Conservation (phyloP, 2,113 vertebrate genomes). For the Megaptera novaeangliae region DNA sequence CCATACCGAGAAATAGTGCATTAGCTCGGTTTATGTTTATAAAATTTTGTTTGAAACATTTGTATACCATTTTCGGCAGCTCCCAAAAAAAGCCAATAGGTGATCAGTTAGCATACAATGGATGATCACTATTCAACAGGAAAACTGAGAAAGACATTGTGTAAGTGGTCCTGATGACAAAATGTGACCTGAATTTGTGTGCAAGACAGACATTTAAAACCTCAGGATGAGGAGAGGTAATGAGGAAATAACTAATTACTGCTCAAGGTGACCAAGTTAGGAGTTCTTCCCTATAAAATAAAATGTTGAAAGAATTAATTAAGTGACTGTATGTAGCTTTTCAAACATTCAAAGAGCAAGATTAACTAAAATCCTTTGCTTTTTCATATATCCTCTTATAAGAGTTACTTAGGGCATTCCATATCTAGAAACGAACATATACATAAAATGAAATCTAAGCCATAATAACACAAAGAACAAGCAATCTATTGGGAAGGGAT, state of each 20-base stretch:
- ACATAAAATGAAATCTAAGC: not conserved
- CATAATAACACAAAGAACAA: slow-evolving; percentile 29
- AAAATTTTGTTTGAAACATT: slow-evolving; percentile 68
- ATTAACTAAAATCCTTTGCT: slow-evolving; percentile 1
- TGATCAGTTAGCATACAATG: slow-evolving; percentile 57
- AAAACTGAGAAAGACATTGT: slow-evolving; percentile 38
- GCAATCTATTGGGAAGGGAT: not conserved
- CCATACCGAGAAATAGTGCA: slow-evolving; percentile 62
- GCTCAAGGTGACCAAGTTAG: not conserved
- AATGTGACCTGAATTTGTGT: slow-evolving; percentile 46
- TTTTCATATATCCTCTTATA: not conserved
- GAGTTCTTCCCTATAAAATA: not conserved
- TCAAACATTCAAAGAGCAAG: not conserved
- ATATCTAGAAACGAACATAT: not conserved
- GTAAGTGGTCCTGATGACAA: not conserved
- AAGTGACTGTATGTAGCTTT: not conserved
- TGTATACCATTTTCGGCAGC: slow-evolving; percentile 25
- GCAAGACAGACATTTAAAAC: not conserved
- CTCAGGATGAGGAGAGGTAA: not conserved
- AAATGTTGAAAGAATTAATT: slow-evolving; percentile 22
- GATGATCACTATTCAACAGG: slow-evolving; percentile 1
- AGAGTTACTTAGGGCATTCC: not conserved
- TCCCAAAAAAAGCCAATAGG: slow-evolving; percentile 51
- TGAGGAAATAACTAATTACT: slow-evolving; percentile 27
- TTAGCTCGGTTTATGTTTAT: slow-evolving; percentile 51